Evolutionary conservation across 2,888 invertebrate genomes (phyloP).

Genomic region (Melanargia galathea): DNA sequence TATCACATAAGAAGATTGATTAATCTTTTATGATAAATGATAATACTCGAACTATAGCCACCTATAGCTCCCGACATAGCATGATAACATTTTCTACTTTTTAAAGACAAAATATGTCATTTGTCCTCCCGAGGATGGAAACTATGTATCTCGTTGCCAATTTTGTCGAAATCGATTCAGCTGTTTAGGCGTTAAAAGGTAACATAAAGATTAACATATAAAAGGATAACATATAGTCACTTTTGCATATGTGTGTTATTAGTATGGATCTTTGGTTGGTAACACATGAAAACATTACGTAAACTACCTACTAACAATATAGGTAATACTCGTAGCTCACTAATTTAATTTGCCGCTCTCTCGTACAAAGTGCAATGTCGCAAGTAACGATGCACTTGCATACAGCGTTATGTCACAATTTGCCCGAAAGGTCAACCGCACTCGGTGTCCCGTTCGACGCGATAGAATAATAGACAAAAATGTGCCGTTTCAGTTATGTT

Average conservation of each 20-base stretch:
- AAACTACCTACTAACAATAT: conserved; percentile 16
- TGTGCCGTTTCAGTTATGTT: neutral
- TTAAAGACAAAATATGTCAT: too few species aligned
- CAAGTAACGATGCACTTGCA: conserved; percentile 20
- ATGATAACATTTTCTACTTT: too few species aligned
- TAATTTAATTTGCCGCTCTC: conserved; percentile 18
- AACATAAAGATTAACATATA: too few species aligned
- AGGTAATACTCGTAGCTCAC: conserved; percentile 15
- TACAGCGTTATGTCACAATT: conserved; percentile 10
- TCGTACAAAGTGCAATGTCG: conserved; percentile 7
- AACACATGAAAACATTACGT: conserved; percentile 14
- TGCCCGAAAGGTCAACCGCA: conserved; percentile 8
- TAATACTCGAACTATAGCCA: neutral
- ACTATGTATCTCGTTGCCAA: too few species aligned
- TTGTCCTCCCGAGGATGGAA: too few species aligned
- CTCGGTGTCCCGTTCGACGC: neutral
- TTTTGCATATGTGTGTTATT: too few species aligned
- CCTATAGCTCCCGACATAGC: too few species aligned
- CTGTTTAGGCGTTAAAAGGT: too few species aligned
- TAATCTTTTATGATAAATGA: neutral
- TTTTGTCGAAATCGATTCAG: too few species aligned
- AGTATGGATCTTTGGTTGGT: neutral
- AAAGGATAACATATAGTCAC: too few species aligned
- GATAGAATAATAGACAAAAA: neutral
- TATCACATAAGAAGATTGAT: neutral